A percentile compares a stretch with the other conserved stretches of the same genome.
phyloP scores from a whole-genome alignment of 2,797 vertebrate genomes.

The Neoniphon sammara region DNA sequence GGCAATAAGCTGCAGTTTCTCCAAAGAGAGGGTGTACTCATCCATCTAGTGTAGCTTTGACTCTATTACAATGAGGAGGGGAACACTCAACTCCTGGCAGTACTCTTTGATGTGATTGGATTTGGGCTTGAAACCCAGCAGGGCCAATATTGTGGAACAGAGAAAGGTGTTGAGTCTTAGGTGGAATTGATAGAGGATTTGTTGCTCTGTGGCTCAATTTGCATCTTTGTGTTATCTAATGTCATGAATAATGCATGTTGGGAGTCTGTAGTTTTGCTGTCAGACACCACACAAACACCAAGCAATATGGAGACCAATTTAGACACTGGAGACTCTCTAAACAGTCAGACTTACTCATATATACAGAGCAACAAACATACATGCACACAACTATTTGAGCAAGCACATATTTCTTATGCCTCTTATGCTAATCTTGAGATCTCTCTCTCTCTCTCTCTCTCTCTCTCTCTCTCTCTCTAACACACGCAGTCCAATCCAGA shows the following conservation, averaged over 20 bases:
- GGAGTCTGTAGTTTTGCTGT: constrained; percentile 50
- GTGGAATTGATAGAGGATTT: constrained; percentile 25
- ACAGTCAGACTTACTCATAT: constrained; percentile 27
- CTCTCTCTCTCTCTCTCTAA: neutral
- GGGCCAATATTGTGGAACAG: neutral
- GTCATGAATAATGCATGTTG: constrained; percentile 69
- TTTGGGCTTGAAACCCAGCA: neutral
- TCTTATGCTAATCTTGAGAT: constrained; percentile 30
- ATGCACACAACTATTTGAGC: constrained; percentile 8
- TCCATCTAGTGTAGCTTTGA: neutral
- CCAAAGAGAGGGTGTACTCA: no score
- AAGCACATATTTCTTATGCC: constrained; percentile 27
- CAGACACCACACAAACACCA: constrained; percentile 32
- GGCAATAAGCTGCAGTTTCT: no score
- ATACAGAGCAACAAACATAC: constrained; percentile 13
- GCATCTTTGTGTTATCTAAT: constrained; percentile 62
- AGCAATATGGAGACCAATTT: constrained; percentile 39
- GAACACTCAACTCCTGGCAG: neutral
- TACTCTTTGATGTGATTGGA: constrained; percentile 1
- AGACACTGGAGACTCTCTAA: constrained; percentile 26
- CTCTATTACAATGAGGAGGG: constrained; percentile 1
- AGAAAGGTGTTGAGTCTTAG: constrained; percentile 24
- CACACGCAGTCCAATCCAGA: neutral
- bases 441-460: neutral
- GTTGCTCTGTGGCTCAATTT: constrained; percentile 56